phyloP scores from a whole-genome alignment of 2,113 vertebrate species.

The Sisor rabdophorus region DNA sequence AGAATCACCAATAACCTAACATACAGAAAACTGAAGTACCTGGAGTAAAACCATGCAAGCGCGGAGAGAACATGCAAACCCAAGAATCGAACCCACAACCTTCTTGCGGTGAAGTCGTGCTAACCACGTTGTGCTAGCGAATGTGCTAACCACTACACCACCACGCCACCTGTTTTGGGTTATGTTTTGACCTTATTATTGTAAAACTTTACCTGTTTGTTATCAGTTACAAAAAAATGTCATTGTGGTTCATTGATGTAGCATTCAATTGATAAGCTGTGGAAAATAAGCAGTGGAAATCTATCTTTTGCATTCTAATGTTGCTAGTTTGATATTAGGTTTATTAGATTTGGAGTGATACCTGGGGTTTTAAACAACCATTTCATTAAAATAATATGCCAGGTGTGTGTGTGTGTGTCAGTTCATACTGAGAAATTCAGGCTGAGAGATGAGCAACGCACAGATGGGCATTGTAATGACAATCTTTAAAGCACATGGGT shows the following conservation, averaged over 20 bases:
- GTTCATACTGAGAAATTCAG: slow-evolving; percentile 37
- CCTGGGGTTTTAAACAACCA: slow-evolving; percentile 7
- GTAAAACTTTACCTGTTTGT: not conserved
- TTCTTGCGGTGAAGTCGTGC: no score
- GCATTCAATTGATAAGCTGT: not conserved
- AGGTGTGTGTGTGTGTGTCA: slow-evolving; percentile 23
- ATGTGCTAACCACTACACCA: no score
- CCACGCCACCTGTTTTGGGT: no score
- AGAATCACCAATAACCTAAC: no score
- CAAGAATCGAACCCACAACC: no score
- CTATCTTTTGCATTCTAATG: not conserved
- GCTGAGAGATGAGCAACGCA: slow-evolving; percentile 48
- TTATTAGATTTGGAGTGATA: not conserved
- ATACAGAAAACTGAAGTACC: no score
- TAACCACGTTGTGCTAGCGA: no score
- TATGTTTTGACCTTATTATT: no score
- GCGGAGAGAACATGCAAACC: no score
- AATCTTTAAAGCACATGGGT: slow-evolving; percentile 62
- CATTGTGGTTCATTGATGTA: not conserved
- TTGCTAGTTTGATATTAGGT: not conserved
- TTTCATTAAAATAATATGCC: not conserved
- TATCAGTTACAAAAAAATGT: not conserved
- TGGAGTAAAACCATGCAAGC: no score
- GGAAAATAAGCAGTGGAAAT: not conserved
- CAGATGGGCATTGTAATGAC: slow-evolving; percentile 69